These are phyloP conservation scores for Semicossyphus pulcher DNA, from an alignment of 2,113 vertebrate genomes.

Conservation along the genomic window DNA sequence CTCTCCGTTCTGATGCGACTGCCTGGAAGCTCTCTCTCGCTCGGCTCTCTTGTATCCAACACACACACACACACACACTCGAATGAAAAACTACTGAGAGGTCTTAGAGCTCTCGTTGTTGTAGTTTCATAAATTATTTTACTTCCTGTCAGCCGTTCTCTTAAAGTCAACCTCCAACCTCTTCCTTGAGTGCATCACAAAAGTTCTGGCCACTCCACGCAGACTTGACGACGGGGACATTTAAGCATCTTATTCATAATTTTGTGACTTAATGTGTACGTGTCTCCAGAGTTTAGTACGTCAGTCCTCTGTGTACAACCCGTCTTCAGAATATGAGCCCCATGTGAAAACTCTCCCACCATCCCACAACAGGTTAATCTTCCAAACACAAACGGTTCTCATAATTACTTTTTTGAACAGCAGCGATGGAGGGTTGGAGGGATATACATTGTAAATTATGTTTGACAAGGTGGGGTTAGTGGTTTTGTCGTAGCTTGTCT, in stretches of 20 bases:
- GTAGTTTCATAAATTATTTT: constrained; percentile 89
- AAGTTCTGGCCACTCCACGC: constrained; percentile 87
- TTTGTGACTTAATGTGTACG: constrained; percentile 71
- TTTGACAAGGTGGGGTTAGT: constrained; percentile 96
- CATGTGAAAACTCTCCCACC: constrained; percentile 76
- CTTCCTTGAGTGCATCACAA: constrained; percentile 89
- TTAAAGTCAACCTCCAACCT: constrained; percentile 87
- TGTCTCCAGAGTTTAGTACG: too few species aligned
- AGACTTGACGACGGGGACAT: constrained; percentile 78
- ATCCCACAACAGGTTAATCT: constrained; percentile 69
- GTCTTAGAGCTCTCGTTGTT: constrained; percentile 86
- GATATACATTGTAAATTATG: constrained; percentile 96
- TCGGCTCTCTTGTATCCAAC: constrained; percentile 20
- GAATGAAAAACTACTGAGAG: constrained; percentile 83
- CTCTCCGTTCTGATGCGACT: constrained; percentile 73
- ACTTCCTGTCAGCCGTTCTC: constrained; percentile 61
- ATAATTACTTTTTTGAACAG: constrained; percentile 91
- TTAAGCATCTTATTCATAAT: constrained; percentile 86
- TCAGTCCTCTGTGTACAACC: constrained; percentile 60
- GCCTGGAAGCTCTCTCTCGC: constrained; percentile 68
- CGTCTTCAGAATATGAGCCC: constrained; percentile 48
- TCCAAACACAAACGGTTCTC: constrained; percentile 87
- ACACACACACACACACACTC: constrained; percentile 52
- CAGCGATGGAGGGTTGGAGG: constrained; percentile 62
- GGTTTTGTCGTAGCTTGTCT: constrained; percentile 95